These are phyloP conservation scores for Schizopygopsis pylzovi DNA, from an alignment of 2,797 vertebrate genomes.

Conservation along the genomic window DNA sequence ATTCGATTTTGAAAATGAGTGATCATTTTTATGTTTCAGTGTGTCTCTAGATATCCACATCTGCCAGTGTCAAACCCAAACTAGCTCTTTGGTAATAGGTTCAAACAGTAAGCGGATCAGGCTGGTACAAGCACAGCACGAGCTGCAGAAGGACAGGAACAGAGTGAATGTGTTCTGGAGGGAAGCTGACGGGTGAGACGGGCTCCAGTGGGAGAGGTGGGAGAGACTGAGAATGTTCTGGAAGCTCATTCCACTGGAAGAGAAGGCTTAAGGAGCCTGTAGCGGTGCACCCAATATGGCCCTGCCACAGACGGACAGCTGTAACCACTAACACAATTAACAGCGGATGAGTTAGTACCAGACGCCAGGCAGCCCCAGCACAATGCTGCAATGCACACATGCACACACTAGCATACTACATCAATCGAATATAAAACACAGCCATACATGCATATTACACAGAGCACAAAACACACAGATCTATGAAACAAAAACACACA, in stretches of 20 bases:
- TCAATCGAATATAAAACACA: constrained; percentile 17
- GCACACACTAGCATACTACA: constrained; percentile 48
- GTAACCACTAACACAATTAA: constrained; percentile 95
- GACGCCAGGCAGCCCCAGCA: constrained; percentile 79
- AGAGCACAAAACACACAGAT: background rate
- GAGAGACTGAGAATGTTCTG: constrained; percentile 61
- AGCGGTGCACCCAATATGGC: constrained; percentile 93
- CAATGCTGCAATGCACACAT: constrained; percentile 18
- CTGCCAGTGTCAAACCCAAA: background rate
- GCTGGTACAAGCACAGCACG: background rate
- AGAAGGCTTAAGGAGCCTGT: constrained; percentile 91
- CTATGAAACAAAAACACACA: background rate
- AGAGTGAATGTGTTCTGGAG: constrained; percentile 21
- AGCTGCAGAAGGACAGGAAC: background rate
- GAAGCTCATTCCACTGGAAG: constrained; percentile 90
- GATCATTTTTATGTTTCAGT: background rate
- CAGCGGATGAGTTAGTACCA: constrained; percentile 97
- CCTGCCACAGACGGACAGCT: constrained; percentile 88
- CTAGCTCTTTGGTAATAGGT: background rate
- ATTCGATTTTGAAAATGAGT: background rate
- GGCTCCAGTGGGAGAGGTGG: constrained; percentile 32
- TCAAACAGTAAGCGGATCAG: background rate
- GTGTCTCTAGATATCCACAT: background rate
- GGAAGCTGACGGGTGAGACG: constrained; percentile 3
- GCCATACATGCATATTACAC: background rate